Base-by-base conservation (phyloP, 2,113 vertebrate genomes). In the Hippocampus barbouri region DNA sequence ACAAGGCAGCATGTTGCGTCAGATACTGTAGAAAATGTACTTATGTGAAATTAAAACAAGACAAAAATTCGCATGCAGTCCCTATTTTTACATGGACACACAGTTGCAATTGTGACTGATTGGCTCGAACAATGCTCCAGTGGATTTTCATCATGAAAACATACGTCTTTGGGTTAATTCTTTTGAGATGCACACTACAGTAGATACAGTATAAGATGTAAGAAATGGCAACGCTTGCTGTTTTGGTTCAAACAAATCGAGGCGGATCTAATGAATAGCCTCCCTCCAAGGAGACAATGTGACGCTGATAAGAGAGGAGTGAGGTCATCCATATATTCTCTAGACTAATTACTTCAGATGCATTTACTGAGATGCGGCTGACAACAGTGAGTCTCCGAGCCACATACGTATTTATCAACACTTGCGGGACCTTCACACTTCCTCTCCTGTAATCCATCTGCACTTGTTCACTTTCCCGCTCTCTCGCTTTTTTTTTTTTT, bases 361-460 rank as follows among this genome's bases (percentile, higher is more conserved):
- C 82, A 82, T 88, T 91, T 87, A 86, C 83, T 74, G 70, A 89
- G 86, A 84, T 62, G 30, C 61, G 4, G 71, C 73, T 81, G 86
- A 90, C 83, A 84, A 80, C 66, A 65, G 65, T 20, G 75, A 85
- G 89, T 84, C 87, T 88, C 84, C 4, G 34, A 80, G 84, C 86
- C 77, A 81, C 86, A 85, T 85, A 81, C 79, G 88, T 87, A 91
- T 89, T 90, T 89, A 91, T 92, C 89, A 90, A 82, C 82, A 78
- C 86, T 85, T 78, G 82, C 72, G 83, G 87, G 82, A 87, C 83
- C 85, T 71, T 82, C 89, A 87, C 86, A 88, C 83, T 83, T 87
- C 68, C 77, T 73, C 70, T 71, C 78, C 79, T 83, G 88, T 84
- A 88, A 89, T 89, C 89, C 88, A 89, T 89, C 86, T 87, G 79